Percentiles rank a stretch among this genome's conserved stretches.
These are phyloP conservation scores for Scelioninae gen. 1 DNA, from an alignment of 2,888 invertebrate species.

Conservation along the genomic window DNA sequence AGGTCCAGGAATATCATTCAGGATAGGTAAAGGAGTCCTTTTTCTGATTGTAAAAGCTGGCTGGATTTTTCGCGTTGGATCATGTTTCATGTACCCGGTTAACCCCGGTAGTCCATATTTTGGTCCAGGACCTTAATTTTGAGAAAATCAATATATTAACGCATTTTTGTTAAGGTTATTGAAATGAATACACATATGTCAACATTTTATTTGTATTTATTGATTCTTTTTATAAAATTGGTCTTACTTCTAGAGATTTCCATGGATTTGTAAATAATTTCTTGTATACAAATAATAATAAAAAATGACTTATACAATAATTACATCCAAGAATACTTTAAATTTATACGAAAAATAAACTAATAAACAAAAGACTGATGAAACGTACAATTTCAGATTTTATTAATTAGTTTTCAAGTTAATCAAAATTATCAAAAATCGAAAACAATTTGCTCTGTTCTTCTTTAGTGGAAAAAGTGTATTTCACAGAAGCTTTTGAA, in stretches of 20 bases:
- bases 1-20: conserved; percentile 84
- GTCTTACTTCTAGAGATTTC: conserved; percentile 2
- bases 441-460: conserved; percentile 83
- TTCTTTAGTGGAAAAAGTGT: conserved; percentile 87
- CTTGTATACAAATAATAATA: background rate
- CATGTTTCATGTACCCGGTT: conserved; percentile 87
- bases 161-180: too few relatives aligned
- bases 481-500: conserved; percentile 85
- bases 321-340: background rate
- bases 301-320: background rate
- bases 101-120: conserved; percentile 87
- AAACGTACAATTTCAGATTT: background rate
- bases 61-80: conserved; percentile 87
- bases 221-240: too few relatives aligned
- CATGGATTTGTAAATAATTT: conserved; percentile 1
- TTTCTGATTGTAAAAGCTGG: conserved; percentile 88
- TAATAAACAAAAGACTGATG: conserved; percentile 26
- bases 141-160: background rate
- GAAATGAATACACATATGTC: too few relatives aligned
- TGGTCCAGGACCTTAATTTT: conserved; percentile 87
- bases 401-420: conserved; percentile 11
- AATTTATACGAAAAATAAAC: background rate
- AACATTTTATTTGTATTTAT: too few relatives aligned
- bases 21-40: conserved; percentile 74
- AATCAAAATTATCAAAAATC: conserved; percentile 73